A percentile compares a stretch with the other conserved stretches of the same genome.
These are phyloP conservation scores for Apamea anceps DNA, from an alignment of 2,888 invertebrate species.

Conservation along the genomic window DNA sequence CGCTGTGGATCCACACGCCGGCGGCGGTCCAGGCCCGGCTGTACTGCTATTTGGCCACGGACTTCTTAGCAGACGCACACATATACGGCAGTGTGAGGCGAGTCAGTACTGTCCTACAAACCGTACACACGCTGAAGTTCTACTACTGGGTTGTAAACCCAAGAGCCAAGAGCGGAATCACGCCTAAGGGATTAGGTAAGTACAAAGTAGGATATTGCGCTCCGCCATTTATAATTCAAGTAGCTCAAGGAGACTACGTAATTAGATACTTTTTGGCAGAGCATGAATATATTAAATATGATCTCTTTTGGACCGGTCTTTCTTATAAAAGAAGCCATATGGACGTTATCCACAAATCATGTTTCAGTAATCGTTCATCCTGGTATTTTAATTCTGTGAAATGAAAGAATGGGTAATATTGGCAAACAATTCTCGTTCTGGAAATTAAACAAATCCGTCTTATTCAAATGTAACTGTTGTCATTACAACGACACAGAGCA, in stretches of 20 bases:
- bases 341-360: conserved; percentile 31
- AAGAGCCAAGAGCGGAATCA: conserved; percentile 97
- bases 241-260: conserved; percentile 48
- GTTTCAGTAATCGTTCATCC: conserved; percentile 11
- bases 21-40: conserved; percentile 98
- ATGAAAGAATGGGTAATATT: conserved; percentile 27
- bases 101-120: conserved; percentile 99
- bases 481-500: conserved; percentile 35
- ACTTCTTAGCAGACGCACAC: conserved; percentile 99
- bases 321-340: conserved; percentile 29
- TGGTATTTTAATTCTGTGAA: conserved; percentile 16
- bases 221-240: conserved; percentile 46
- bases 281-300: conserved; percentile 14
- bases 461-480: conserved; percentile 47
- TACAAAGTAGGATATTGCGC: conserved; percentile 54
- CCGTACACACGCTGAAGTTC: conserved; percentile 99
- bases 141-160: conserved; percentile 99
- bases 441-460: conserved; percentile 34
- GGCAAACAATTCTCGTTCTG: conserved; percentile 18
- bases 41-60: conserved; percentile 99
- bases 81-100: conserved; percentile 99
- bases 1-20: conserved; percentile 99
- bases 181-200: conserved; percentile 98
- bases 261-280: conserved; percentile 38
- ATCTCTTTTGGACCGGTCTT: conserved; percentile 17